Evolutionary conservation across 2,888 invertebrate species (phyloP).

Genomic region (Erebia palarica): DNA sequence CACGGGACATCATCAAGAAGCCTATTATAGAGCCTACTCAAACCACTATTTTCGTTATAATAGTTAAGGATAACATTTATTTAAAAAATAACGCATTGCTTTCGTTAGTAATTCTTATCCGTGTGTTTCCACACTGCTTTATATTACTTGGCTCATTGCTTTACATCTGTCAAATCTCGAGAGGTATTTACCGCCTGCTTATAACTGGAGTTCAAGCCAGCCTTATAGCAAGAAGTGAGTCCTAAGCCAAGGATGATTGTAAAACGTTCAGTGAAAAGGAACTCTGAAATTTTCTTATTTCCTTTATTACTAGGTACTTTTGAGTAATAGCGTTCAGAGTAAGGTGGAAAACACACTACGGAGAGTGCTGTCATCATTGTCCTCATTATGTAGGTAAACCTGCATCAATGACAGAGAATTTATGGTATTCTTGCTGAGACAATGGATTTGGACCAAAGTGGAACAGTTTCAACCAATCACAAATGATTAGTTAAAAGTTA

Average conservation of each 20-base stretch:
- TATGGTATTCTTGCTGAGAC: too few species aligned
- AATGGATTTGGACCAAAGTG: too few species aligned
- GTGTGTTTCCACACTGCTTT: constrained; percentile 49
- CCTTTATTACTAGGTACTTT: background rate
- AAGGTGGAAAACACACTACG: too few species aligned
- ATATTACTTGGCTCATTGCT: constrained; percentile 55
- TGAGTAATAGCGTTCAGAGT: background rate
- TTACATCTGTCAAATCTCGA: constrained; percentile 67
- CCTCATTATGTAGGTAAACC: background rate
- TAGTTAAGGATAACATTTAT: too few species aligned
- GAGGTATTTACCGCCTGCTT: constrained; percentile 54
- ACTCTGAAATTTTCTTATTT: constrained; percentile 10
- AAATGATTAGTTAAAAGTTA: too few species aligned
- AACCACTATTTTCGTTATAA: too few species aligned
- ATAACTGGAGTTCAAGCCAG: constrained; percentile 47
- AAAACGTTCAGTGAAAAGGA: constrained; percentile 14
- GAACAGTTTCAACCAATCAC: too few species aligned
- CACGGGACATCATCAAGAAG: too few species aligned
- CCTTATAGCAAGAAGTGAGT: constrained; percentile 30
- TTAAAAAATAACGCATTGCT: background rate
- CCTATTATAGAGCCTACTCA: too few species aligned
- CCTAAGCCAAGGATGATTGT: constrained; percentile 15
- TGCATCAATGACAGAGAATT: too few species aligned
- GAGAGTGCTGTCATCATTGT: too few species aligned
- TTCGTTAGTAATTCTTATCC: constrained; percentile 8